A percentile compares a stretch with the other conserved stretches of the same genome.
Evolutionary conservation across 2,113 vertebrate genomes (phyloP).

Genomic region (Megaptera novaeangliae): DNA sequence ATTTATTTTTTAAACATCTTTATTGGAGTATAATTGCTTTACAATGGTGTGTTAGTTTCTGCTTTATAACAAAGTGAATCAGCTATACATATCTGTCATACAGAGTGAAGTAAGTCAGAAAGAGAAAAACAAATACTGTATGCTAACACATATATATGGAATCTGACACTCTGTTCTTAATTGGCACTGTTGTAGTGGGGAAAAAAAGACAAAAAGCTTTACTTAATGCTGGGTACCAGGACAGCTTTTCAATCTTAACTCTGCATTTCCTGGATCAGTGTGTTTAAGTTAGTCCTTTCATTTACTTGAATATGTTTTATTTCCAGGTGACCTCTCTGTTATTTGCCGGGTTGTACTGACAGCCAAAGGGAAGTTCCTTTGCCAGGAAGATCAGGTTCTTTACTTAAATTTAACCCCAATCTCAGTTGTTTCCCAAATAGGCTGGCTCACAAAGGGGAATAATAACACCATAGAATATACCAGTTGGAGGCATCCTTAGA

Average conservation of each 20-base stretch:
- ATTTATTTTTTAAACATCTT: too few species aligned
- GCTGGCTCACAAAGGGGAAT: not conserved
- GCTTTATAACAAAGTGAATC: too few species aligned
- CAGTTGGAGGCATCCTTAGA: not conserved
- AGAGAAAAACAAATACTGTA: too few species aligned
- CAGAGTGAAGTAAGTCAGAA: too few species aligned
- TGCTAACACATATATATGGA: too few species aligned
- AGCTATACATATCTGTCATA: too few species aligned
- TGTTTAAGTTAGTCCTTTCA: slow-evolving; percentile 34
- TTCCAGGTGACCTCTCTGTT: slow-evolving; percentile 8
- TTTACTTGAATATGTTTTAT: slow-evolving; percentile 42
- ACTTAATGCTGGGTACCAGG: slow-evolving; percentile 42
- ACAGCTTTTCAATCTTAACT: slow-evolving; percentile 42
- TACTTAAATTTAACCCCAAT: not conserved
- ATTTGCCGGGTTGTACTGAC: not conserved
- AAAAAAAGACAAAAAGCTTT: slow-evolving; percentile 58
- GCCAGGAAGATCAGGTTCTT: not conserved
- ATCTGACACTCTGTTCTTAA: slow-evolving; percentile 57
- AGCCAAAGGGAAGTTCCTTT: not conserved
- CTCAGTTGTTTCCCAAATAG: not conserved
- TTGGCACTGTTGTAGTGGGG: slow-evolving; percentile 55
- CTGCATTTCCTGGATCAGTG: slow-evolving; percentile 30
- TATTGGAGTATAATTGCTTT: too few species aligned
- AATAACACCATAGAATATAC: not conserved
- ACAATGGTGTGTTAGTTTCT: too few species aligned